A percentile compares a stretch with the other conserved stretches of the same genome.
phyloP scores from a whole-genome alignment of 2,113 vertebrate species.

The Hyperopisus bebe region DNA sequence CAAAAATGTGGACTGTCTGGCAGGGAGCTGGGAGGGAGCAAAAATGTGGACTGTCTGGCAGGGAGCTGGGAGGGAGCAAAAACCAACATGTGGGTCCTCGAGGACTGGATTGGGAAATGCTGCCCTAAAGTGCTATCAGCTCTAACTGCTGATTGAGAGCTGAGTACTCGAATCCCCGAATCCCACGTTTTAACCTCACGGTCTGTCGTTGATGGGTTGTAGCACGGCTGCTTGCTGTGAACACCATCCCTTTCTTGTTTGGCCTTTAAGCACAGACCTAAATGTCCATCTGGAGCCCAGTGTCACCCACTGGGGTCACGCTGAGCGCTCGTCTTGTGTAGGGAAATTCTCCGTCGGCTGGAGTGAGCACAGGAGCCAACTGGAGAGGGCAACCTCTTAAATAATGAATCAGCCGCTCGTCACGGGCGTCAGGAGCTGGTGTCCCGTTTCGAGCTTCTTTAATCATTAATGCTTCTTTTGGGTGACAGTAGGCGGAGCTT shows the following conservation, averaged over 20 bases:
- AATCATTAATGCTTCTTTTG: slow-evolving; percentile 49
- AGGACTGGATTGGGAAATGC: background rate
- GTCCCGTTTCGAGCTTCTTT: slow-evolving; percentile 49
- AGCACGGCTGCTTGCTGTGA: background rate
- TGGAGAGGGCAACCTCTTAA: slow-evolving; percentile 42
- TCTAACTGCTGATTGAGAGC: background rate
- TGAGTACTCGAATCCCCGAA: background rate
- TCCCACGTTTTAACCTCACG: background rate
- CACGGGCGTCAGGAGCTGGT: slow-evolving; percentile 24
- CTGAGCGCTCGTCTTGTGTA: background rate
- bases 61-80: no score
- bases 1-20: background rate
- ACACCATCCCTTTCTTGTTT: background rate
- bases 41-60: no score
- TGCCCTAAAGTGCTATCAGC: background rate
- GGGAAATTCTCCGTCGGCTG: background rate
- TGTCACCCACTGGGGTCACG: background rate
- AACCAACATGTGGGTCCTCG: background rate
- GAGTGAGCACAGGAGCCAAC: slow-evolving; percentile 26
- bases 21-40: no score
- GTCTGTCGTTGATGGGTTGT: background rate
- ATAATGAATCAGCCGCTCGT: slow-evolving; percentile 58
- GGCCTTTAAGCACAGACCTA: background rate
- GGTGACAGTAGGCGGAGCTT: background rate
- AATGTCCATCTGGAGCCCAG: background rate